Base-by-base conservation (phyloP, 1,140 invertebrate genomes). In the Philopotamus ludificatus region DNA sequence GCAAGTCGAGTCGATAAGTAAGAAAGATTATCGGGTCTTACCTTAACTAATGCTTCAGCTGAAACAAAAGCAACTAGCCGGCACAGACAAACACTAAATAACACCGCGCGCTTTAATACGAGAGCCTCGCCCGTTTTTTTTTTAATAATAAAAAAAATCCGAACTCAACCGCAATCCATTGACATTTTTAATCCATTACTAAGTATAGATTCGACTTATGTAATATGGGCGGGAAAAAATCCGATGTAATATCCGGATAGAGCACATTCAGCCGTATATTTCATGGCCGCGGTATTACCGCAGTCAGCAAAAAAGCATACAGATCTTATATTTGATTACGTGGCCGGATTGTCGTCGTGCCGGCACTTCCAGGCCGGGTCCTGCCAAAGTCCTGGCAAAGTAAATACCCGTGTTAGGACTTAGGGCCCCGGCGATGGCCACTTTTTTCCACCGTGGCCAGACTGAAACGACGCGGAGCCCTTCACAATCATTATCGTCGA, bases 341-440 rank as follows among this genome's bases (percentile, higher is more conserved):
- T 68, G 57, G 57, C 41, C 34, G 44, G 47, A 60, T 60, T 60
- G 57, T 60, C 57, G 44, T 41, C 41, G 10, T 39, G 41, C 34
- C 25, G 41, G 44, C 25, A 34, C 28, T 54, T 54, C 61, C 54
- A 55, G 26, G 49, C 55, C 57, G 45, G 45, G n/a, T n/a, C 44
- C 28, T 67, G 54, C 59, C 67, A 63, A 69, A 69, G 59, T 66
- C 59, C 54, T 49, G n/a, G 57, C 68, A 70, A 70, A 70, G 68
- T 70, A 70, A 70, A 70, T 70, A 70, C 64, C 68, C 68, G 58
- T 70, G 68, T 70, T 66, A 70, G 60, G 68, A 63, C 61, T 70
- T 66, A 70, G 65, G 65, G 21, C 63, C 39, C 23, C 26, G 12
- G 3, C 49, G 20, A 7, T 21, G 45, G 50, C 50, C 50, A 54